These are phyloP conservation scores for Hormaphis cornu DNA, from an alignment of 1,140 invertebrate genomes.

Conservation along the genomic window DNA sequence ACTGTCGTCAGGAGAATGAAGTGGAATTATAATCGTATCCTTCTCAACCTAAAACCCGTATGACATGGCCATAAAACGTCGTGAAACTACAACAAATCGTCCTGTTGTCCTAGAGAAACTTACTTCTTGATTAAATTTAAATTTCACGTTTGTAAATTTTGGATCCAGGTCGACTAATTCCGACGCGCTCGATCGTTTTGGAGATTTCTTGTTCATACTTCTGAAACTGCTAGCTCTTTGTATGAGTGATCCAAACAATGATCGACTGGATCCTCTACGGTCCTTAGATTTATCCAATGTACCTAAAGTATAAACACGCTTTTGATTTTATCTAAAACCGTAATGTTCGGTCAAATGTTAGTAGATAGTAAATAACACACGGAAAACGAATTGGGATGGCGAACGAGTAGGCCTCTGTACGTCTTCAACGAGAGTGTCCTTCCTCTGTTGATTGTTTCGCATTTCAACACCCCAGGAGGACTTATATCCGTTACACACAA, in stretches of 20 bases:
- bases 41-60: slow-evolving; percentile 4
- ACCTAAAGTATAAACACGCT: slow-evolving; percentile 10
- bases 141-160: slow-evolving; percentile 37
- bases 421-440: slow-evolving; percentile 25
- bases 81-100: neutral
- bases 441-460: slow-evolving; percentile 14
- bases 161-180: slow-evolving; percentile 35
- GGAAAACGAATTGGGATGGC: slow-evolving; percentile 26
- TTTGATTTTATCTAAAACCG: neutral
- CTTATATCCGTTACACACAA: slow-evolving; percentile 18
- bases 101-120: neutral
- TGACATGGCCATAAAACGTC: neutral
- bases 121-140: slow-evolving; percentile 37
- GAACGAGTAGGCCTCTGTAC: slow-evolving; percentile 23
- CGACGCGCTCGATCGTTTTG: slow-evolving; percentile 21
- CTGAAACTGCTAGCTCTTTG: slow-evolving; percentile 34
- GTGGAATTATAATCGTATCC: slow-evolving; percentile 24
- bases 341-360: neutral
- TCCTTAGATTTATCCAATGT: slow-evolving; percentile 28
- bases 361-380: slow-evolving; percentile 30
- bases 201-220: slow-evolving; percentile 30
- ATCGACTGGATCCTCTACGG: slow-evolving; percentile 34
- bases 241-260: slow-evolving; percentile 36
- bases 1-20: slow-evolving; percentile 28
- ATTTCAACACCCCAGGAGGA: slow-evolving; percentile 29